Evolutionary conservation across 2,113 vertebrate species (phyloP).

Genomic region (Tachysurus vachellii): DNA sequence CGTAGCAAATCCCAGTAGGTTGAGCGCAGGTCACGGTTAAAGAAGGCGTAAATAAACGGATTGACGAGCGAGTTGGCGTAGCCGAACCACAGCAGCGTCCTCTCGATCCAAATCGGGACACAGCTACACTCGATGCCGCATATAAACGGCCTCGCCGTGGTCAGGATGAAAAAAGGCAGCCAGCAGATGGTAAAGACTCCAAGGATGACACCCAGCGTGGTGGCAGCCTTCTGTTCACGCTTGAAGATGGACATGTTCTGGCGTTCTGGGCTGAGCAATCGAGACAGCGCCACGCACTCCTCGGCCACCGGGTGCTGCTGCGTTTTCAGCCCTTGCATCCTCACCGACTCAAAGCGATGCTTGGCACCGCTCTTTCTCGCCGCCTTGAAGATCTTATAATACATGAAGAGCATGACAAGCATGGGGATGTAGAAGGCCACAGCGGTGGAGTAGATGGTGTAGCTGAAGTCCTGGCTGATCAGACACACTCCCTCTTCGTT

Average conservation of each 20-base stretch:
- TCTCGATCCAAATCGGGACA: slow-evolving; percentile 80
- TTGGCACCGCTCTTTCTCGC: slow-evolving; percentile 78
- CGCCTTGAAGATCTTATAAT: slow-evolving; percentile 81
- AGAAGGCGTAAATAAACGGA: slow-evolving; percentile 82
- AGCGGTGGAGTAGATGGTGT: slow-evolving; percentile 80
- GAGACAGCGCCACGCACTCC: slow-evolving; percentile 74
- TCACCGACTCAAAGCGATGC: slow-evolving; percentile 74
- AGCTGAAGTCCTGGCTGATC: slow-evolving; percentile 80
- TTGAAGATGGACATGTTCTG: slow-evolving; percentile 82
- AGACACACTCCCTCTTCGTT: slow-evolving; percentile 76
- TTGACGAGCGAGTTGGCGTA: slow-evolving; percentile 82
- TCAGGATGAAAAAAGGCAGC: slow-evolving; percentile 79
- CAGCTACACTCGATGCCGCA: slow-evolving; percentile 80
- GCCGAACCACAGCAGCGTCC: slow-evolving; percentile 77
- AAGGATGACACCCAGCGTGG: slow-evolving; percentile 78
- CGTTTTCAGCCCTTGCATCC: slow-evolving; percentile 76
- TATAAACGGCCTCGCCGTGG: slow-evolving; percentile 78
- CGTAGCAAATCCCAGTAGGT: slow-evolving; percentile 78
- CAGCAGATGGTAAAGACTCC: slow-evolving; percentile 78
- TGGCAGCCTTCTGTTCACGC: slow-evolving; percentile 80
- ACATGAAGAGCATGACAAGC: slow-evolving; percentile 82
- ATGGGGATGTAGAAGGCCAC: slow-evolving; percentile 82
- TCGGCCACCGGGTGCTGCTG: slow-evolving; percentile 64
- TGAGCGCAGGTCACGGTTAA: slow-evolving; percentile 78
- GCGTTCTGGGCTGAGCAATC: slow-evolving; percentile 72